These are phyloP conservation scores for Macropis europaea DNA, from an alignment of 2,888 invertebrate species.

Conservation along the genomic window DNA sequence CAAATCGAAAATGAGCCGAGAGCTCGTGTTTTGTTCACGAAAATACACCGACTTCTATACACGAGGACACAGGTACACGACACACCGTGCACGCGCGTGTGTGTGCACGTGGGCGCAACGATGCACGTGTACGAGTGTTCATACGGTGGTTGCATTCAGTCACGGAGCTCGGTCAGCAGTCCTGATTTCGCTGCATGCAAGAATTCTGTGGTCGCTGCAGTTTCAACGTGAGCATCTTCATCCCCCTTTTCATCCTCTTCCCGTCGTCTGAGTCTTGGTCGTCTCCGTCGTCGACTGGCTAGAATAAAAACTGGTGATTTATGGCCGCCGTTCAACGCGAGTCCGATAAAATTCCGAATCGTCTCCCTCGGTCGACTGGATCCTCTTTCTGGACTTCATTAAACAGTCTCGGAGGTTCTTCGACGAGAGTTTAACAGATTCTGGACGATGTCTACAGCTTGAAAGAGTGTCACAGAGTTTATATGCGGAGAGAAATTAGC, in stretches of 20 bases:
- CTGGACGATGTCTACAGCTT: neutral
- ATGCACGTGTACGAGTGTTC: slow-evolving; percentile 1
- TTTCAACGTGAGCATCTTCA: slow-evolving; percentile 65
- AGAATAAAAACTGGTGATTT: slow-evolving; percentile 70
- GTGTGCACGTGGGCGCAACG: neutral
- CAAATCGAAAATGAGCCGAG: slow-evolving; percentile 54
- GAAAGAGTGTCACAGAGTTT: neutral
- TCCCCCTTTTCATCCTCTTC: slow-evolving; percentile 42
- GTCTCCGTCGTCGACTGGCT: slow-evolving; percentile 48
- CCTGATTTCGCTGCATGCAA: slow-evolving; percentile 62
- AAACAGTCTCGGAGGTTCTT: slow-evolving; percentile 48
- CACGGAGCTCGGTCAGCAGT: slow-evolving; percentile 67
- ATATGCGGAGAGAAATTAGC: too few relatives aligned
- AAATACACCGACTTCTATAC: slow-evolving; percentile 7
- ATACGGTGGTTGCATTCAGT: slow-evolving; percentile 55
- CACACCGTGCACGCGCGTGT: neutral
- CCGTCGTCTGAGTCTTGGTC: slow-evolving; percentile 45
- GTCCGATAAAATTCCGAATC: slow-evolving; percentile 66
- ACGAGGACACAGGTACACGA: neutral
- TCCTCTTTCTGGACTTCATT: slow-evolving; percentile 43
- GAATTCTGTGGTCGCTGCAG: slow-evolving; percentile 70
- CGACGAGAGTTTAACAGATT: neutral
- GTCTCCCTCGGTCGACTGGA: slow-evolving; percentile 12
- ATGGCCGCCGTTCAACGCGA: slow-evolving; percentile 48
- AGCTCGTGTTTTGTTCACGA: slow-evolving; percentile 32